Evolutionary conservation across 2,888 invertebrate genomes (phyloP).

Genomic region (Smittia sp.): DNA sequence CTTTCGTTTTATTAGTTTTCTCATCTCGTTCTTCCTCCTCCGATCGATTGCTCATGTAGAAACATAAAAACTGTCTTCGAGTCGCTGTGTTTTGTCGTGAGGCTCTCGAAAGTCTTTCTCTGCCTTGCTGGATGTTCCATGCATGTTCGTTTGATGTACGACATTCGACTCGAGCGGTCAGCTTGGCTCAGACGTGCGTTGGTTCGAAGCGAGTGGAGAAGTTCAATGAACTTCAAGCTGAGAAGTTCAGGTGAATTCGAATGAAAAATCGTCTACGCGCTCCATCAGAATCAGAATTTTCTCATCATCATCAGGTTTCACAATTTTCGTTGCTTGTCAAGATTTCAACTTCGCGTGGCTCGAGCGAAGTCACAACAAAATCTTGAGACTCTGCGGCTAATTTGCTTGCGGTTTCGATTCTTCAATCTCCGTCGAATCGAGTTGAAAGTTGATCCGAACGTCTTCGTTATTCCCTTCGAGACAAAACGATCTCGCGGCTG

Average conservation of each 20-base stretch:
- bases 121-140: background rate
- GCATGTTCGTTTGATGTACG: constrained; percentile 20
- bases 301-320: constrained; percentile 13
- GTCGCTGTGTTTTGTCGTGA: background rate
- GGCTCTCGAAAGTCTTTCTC: constrained; percentile 8
- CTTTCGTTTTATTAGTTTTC: background rate
- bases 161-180: constrained; percentile 5
- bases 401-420: background rate
- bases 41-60: constrained; percentile 7
- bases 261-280: background rate
- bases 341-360: background rate
- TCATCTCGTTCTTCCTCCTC: background rate
- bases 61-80: constrained; percentile 32
- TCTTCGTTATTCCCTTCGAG: background rate
- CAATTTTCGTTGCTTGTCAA: background rate
- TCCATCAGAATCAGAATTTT: background rate
- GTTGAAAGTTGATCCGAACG: background rate
- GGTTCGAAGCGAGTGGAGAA: background rate
- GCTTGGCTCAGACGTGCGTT: background rate
- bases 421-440: background rate
- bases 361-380: background rate
- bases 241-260: constrained; percentile 7
- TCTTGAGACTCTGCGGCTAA: background rate
- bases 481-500: background rate
- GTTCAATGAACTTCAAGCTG: constrained; percentile 4